Percentiles rank a stretch among this genome's conserved stretches.
Evolutionary conservation across 2,888 invertebrate genomes (phyloP).

Genomic region (Pollenia griseotomentosa): DNA sequence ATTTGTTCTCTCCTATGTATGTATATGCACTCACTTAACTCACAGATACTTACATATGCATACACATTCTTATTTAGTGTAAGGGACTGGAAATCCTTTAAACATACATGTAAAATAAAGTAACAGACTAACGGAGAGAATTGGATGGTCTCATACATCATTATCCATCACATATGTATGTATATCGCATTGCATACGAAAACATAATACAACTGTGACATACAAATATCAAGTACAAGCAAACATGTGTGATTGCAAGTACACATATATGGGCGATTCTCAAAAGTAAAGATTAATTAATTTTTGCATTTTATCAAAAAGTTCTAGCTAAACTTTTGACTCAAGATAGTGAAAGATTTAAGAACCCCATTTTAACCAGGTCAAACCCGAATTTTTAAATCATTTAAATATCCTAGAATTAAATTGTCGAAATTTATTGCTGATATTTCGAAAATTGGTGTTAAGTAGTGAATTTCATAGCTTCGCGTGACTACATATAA

Average conservation of each 20-base stretch:
- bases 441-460: no score
- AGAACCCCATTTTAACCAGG: no score
- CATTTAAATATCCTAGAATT: no score
- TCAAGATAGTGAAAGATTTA: no score
- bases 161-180: conserved; percentile 8
- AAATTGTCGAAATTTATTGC: no score
- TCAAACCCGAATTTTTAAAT: no score
- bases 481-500: no score
- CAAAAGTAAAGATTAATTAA: no score
- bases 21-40: background rate
- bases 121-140: conserved; percentile 32
- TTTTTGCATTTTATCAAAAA: no score
- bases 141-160: conserved; percentile 42
- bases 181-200: background rate
- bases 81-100: conserved; percentile 72
- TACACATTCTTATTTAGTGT: conserved; percentile 58
- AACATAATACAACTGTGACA: background rate
- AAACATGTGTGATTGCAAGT: background rate
- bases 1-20: background rate
- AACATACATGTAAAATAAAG: conserved; percentile 52
- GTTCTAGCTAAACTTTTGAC: no score
- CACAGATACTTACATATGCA: conserved; percentile 3
- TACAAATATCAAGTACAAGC: conserved; percentile 43
- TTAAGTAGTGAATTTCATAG: no score
- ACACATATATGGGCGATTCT: background rate